Evolutionary conservation across 2,888 invertebrate species (phyloP).

Genomic region (Dusona sp.): DNA sequence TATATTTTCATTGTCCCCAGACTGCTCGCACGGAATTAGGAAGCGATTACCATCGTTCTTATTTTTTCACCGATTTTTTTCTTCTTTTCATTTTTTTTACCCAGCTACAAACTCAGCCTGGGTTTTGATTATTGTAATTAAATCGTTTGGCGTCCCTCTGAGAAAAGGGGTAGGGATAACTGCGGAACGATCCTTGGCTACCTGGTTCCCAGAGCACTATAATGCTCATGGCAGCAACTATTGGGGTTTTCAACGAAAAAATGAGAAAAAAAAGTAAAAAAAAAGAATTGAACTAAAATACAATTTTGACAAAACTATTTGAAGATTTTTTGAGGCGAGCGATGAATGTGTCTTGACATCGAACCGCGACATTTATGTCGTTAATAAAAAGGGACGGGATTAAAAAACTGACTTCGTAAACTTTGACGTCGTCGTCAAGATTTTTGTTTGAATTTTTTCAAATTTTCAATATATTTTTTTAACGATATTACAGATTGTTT

Average conservation of each 20-base stretch:
- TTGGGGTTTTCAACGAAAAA: slow-evolving; percentile 65
- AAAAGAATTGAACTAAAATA: slow-evolving; percentile 11
- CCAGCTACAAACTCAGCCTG: slow-evolving; percentile 73
- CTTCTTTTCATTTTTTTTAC: slow-evolving; percentile 63
- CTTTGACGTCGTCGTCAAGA: not conserved
- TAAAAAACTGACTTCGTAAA: not conserved
- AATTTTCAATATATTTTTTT: not conserved
- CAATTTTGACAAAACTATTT: slow-evolving; percentile 7
- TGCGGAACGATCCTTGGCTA: slow-evolving; percentile 73
- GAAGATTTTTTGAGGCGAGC: slow-evolving; percentile 31
- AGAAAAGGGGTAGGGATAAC: slow-evolving; percentile 61
- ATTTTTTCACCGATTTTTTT: slow-evolving; percentile 42
- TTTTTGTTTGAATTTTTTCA: not conserved
- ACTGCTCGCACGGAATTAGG: slow-evolving; percentile 72
- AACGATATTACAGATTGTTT: not conserved
- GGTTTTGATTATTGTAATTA: slow-evolving; percentile 84
- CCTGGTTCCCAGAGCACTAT: slow-evolving; percentile 74
- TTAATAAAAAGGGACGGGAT: slow-evolving; percentile 35
- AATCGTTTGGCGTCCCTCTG: slow-evolving; percentile 76
- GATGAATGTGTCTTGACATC: slow-evolving; percentile 43
- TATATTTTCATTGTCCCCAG: slow-evolving; percentile 55
- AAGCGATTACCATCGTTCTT: slow-evolving; percentile 80
- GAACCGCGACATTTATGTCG: slow-evolving; percentile 52
- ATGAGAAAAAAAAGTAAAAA: slow-evolving; percentile 23
- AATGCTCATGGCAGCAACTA: slow-evolving; percentile 59